Evolutionary conservation across 2,113 vertebrate species (phyloP), one percentile per base, ranked within the genome.

Genomic region (Seriola dumerili): DNA sequence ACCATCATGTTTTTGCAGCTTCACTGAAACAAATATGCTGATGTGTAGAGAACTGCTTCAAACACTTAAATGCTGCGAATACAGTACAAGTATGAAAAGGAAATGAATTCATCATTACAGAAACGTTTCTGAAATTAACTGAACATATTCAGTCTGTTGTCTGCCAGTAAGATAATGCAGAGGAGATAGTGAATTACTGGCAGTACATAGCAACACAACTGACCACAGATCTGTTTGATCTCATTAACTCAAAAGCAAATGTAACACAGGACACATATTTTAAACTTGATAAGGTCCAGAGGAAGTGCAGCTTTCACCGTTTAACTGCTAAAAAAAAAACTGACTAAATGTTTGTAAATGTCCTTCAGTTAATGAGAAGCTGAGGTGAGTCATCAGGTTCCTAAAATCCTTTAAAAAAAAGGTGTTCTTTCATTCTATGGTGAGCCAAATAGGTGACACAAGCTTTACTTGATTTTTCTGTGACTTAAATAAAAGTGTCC

Each of bases 401-500:
- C 32, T 52, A 23, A 61, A 65, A 11, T 21, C 34, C 46, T 75
- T 42, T 25, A 29, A 29, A 29, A 25, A 17, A 38, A 80, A 67
- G 1, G 34, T 17, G n/a, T 54, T 54, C 67, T 72, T 48, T 73
- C 16, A 14, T 65, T 50, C 69, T 65, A 32, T 8, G 1, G 23
- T 61, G 23, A 66, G 13, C 59, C n/a, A 16, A 64, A 70, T 9
- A 38, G 58, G 29, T 2, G 62, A 54, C 76, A 52, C 10, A 5
- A 10, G 12, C 14, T 70, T 44, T 38, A 58, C 83, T 52, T 19
- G 76, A 78, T 81, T 81, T 81, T 65, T 23, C 65, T 46, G 32
- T 58, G 62, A 72, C 84, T 83, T 52, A 74, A 89, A 76, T 69
- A 65, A 67, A 80, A 76, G 69, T 55, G 69, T 85, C 40, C 71